A percentile compares a stretch with the other conserved stretches of the same genome.
phyloP scores from a whole-genome alignment of 1,140 invertebrate genomes.

The Harpegnathos saltator region DNA sequence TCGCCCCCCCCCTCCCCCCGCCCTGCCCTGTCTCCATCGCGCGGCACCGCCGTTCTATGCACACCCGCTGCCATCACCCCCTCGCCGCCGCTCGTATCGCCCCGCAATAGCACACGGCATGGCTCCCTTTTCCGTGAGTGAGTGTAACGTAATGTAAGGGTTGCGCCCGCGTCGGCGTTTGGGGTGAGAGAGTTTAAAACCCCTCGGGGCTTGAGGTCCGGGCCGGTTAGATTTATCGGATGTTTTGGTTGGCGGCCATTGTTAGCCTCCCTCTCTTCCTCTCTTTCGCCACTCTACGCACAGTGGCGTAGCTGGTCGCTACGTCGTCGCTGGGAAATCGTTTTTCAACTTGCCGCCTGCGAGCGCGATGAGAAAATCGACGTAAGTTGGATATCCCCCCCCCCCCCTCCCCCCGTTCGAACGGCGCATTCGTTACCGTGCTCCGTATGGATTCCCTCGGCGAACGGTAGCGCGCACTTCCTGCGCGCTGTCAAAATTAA shows the following conservation, averaged over 20 bases:
- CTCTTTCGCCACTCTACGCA: constrained; percentile 71
- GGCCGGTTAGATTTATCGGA: constrained; percentile 86
- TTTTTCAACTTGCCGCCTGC: constrained; percentile 60
- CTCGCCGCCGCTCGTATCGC: constrained; percentile 66
- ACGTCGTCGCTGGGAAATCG: constrained; percentile 58
- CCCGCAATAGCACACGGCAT: constrained; percentile 77
- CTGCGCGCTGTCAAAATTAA: background rate
- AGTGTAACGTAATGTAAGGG: constrained; percentile 84
- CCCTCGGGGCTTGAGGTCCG: constrained; percentile 85
- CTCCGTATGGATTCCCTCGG: background rate
- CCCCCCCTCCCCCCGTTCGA: too few species aligned
- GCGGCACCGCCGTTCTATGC: constrained; percentile 51
- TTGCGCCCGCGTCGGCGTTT: constrained; percentile 81
- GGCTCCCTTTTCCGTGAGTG: constrained; percentile 78
- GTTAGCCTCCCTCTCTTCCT: constrained; percentile 80
- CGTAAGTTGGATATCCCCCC: constrained; percentile 28
- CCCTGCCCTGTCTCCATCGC: constrained; percentile 19
- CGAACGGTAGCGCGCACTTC: background rate
- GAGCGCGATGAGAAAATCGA: constrained; percentile 51
- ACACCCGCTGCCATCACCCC: constrained; percentile 59
- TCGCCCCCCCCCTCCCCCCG: background rate
- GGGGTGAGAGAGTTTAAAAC: constrained; percentile 85
- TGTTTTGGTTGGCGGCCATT: constrained; percentile 87
- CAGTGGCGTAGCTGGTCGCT: constrained; percentile 70
- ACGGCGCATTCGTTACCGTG: constrained; percentile 1